phyloP scores from a whole-genome alignment of 2,797 vertebrate genomes.

The Lagorchestes hirsutus region DNA sequence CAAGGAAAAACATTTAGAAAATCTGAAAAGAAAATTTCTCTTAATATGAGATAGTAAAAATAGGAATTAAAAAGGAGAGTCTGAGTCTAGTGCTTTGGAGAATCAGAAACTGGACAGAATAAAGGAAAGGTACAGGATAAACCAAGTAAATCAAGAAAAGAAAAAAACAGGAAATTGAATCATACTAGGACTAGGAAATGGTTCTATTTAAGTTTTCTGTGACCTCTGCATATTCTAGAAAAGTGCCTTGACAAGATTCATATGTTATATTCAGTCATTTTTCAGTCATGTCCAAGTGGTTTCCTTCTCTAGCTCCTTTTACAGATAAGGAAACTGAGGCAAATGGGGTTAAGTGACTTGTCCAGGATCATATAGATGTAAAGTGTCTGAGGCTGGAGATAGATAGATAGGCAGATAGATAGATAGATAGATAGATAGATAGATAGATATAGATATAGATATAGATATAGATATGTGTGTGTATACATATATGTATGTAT shows the following conservation, averaged over 20 bases:
- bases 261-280: neutral
- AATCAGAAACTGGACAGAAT: neutral
- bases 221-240: neutral
- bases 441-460: too few relatives aligned
- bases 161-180: neutral
- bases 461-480: too few relatives aligned
- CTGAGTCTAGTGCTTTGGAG: neutral
- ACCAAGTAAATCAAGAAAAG: neutral
- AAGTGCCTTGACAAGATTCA: neutral
- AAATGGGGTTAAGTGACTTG: neutral
- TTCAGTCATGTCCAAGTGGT: neutral
- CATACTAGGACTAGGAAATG: neutral
- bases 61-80: neutral
- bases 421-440: too few relatives aligned
- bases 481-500: too few relatives aligned
- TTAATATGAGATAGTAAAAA: neutral
- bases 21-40: neutral
- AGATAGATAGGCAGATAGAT: too few relatives aligned
- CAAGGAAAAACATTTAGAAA: neutral
- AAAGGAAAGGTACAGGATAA: neutral
- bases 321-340: neutral
- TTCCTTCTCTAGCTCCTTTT: neutral
- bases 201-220: neutral
- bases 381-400: neutral
- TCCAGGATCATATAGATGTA: neutral